Conservation (phyloP, 1,140 invertebrate species). For the Rhizoglyphus robini region DNA sequence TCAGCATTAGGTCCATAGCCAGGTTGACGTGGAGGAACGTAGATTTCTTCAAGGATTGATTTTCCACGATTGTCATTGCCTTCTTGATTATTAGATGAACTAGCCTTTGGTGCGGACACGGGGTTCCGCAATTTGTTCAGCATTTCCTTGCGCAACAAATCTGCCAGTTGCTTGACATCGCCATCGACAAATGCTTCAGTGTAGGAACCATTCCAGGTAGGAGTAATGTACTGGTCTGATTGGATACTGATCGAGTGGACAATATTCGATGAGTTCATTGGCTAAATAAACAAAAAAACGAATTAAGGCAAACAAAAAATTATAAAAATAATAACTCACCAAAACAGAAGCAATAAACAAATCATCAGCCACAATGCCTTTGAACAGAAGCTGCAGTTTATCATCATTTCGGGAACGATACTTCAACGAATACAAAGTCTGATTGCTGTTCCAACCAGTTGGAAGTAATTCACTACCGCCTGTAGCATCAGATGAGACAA, state of each 20-base stretch:
- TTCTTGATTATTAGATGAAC: neutral
- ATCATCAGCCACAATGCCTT: neutral
- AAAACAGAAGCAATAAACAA: neutral
- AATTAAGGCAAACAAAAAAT: neutral
- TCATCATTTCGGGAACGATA: neutral
- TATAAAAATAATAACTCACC: neutral
- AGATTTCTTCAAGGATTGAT: neutral
- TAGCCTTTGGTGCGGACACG: neutral
- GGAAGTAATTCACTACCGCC: slow-evolving; percentile 1
- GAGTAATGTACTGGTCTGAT: neutral
- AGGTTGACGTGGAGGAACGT: neutral
- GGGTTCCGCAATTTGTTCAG: neutral
- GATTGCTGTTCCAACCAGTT: neutral
- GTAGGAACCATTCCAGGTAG: neutral
- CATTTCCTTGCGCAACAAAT: neutral
- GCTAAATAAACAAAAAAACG: neutral
- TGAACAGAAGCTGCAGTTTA: neutral
- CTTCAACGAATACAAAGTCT: neutral
- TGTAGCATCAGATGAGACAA: neutral
- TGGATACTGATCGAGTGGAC: neutral
- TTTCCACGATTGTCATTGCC: neutral
- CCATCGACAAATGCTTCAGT: neutral
- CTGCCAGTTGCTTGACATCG: neutral
- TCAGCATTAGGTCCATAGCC: neutral
- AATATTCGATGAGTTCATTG: neutral